Evolutionary conservation across 1,140 invertebrate species (phyloP).

Genomic region (Plectrocnemia conspersa): DNA sequence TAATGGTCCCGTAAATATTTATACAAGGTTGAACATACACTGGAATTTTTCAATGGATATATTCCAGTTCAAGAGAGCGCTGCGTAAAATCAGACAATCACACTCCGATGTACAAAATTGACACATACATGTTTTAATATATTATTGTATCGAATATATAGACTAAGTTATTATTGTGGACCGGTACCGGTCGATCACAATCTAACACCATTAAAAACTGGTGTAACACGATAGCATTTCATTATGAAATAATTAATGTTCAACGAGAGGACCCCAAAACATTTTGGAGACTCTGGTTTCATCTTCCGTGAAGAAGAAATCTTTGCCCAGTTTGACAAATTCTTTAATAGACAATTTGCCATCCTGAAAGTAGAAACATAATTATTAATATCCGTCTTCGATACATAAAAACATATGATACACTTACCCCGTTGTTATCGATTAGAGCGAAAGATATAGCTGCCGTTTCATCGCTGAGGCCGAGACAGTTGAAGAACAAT

Average conservation of each 20-base stretch:
- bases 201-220: conserved; percentile 1
- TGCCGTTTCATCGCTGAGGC: conserved; percentile 66
- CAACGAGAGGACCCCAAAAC: conserved; percentile 75
- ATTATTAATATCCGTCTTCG: too few species aligned
- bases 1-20: too few species aligned
- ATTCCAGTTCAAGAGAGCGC: too few species aligned
- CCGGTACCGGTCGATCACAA: too few species aligned
- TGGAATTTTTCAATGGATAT: too few species aligned
- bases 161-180: too few species aligned
- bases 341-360: conserved; percentile 70
- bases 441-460: conserved; percentile 70
- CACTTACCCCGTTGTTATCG: conserved; percentile 61
- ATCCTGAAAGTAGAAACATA: conserved; percentile 48
- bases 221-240: conserved; percentile 29
- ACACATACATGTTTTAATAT: too few species aligned
- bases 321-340: conserved; percentile 71
- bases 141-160: too few species aligned
- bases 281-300: conserved; percentile 70
- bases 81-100: too few species aligned
- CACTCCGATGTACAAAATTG: too few species aligned
- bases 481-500: conserved; percentile 74
- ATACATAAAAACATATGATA: conserved; percentile 1
- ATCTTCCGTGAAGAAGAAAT: conserved; percentile 75
- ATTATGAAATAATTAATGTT: conserved; percentile 50
- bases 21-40: too few species aligned